Evolutionary conservation across 1,140 invertebrate genomes (phyloP).

Genomic region (Druon quercuslanigerum): DNA sequence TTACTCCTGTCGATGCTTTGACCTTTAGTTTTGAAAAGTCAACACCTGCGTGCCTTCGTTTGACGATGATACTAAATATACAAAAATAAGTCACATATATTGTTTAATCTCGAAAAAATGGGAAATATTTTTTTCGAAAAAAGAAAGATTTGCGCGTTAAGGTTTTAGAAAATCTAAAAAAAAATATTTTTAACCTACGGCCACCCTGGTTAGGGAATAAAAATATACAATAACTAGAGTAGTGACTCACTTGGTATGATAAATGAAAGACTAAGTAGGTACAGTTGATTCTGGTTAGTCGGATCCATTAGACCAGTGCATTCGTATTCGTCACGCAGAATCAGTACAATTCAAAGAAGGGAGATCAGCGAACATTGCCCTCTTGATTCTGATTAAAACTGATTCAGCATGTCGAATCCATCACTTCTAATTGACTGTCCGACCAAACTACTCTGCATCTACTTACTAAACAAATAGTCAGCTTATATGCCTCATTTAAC

Average conservation of each 20-base stretch:
- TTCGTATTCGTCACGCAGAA: constrained; percentile 18
- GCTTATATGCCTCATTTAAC: background rate
- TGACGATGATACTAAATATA: no score
- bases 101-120: no score
- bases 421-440: constrained; percentile 16
- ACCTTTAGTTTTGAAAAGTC: no score
- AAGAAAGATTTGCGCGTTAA: no score
- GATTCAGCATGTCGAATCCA: constrained; percentile 29
- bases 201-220: background rate
- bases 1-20: no score
- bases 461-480: background rate
- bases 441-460: background rate
- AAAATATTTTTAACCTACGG: background rate
- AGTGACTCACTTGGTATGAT: background rate
- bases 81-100: no score
- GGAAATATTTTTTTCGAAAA: no score
- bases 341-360: constrained; percentile 13
- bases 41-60: no score
- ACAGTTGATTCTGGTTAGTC: constrained; percentile 7
- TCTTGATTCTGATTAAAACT: constrained; percentile 18
- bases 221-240: background rate
- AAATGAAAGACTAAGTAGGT: background rate
- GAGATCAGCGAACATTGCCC: constrained; percentile 22
- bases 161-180: background rate
- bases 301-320: background rate